phyloP scores from a whole-genome alignment of 2,888 invertebrate genomes.

The Drosophila bunnanda region DNA sequence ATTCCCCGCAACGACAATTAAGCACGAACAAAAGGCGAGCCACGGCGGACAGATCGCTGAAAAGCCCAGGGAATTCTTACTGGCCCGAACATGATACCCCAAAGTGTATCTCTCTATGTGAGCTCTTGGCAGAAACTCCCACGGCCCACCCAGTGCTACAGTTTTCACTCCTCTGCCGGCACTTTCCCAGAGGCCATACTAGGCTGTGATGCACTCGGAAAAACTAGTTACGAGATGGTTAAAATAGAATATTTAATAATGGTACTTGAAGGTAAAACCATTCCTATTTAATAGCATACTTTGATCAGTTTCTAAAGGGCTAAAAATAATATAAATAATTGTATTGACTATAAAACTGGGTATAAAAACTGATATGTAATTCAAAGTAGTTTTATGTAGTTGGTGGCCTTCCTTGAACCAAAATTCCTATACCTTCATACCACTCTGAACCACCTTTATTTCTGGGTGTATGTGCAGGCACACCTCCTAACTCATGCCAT shows the following conservation, averaged over 20 bases:
- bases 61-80: conserved; percentile 39
- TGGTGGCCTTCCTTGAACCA: conserved; percentile 1
- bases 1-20: conserved; percentile 83
- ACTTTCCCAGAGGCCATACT: conserved; percentile 63
- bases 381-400: neutral
- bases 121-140: conserved; percentile 61
- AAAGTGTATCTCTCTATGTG: conserved; percentile 2
- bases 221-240: neutral
- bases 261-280: fast-evolving
- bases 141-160: conserved; percentile 79
- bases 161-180: conserved; percentile 66
- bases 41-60: conserved; percentile 34
- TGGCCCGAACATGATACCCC: neutral
- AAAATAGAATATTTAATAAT: neutral
- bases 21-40: conserved; percentile 71
- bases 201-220: conserved; percentile 3
- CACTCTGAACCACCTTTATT: conserved; percentile 6
- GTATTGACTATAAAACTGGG: too few species aligned
- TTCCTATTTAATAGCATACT: neutral
- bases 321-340: neutral
- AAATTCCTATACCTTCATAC: neutral
- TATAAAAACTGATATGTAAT: too few species aligned
- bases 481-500: conserved; percentile 57
- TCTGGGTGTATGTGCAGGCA: conserved; percentile 51
- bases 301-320: neutral